Base-by-base conservation (phyloP, 1,140 invertebrate genomes). In the Hypsibius dujardini region DNA sequence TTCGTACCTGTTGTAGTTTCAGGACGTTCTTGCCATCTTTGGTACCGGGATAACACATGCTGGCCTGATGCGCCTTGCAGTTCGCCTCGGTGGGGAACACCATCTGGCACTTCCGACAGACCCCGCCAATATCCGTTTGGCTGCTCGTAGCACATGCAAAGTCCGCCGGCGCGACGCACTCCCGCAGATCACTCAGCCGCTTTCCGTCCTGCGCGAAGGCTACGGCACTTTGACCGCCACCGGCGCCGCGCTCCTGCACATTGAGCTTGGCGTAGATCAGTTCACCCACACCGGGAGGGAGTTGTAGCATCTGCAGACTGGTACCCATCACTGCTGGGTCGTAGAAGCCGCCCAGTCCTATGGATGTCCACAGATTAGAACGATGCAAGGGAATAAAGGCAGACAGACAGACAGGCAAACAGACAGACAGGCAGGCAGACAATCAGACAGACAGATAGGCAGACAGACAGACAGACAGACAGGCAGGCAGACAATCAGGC, bases 51-150 rank as follows among this genome's bases (percentile, higher is more conserved):
- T 78, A 86, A 83, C 79, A 87, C 82, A 77, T 74, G 82, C 77
- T 84, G 1, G 85, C 81, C 76, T 90, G 88, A 77, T 90, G 89
- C 12, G 80, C 82, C 59, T 87, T 80, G 69, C 90, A 82, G 1
- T 85, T 84, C n/a, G 85, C 84, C 70, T 87, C 86, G 59, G 85
- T 84, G 1, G 87, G 85, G 80, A 88, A 90, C 1, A 89, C 88
- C 69, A 88, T 84, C 71, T 88, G 87, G 79, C 89, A 91, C 76
- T 88, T 87, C 77, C 89, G 88, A 82, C 89, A 91, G 70, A 90
- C 87, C 81, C 88, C 87, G 74, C 88, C 89, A 40, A 89, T 82
- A 76, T 90, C 89, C 59, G 86, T 83, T 75, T 89, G 87, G 1
- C 86, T 78, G 74, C 88, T 83, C 76, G 73, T 81, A 75, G 75